Evolutionary conservation across 2,113 vertebrate species (phyloP).

Genomic region (Antigone vipio): DNA sequence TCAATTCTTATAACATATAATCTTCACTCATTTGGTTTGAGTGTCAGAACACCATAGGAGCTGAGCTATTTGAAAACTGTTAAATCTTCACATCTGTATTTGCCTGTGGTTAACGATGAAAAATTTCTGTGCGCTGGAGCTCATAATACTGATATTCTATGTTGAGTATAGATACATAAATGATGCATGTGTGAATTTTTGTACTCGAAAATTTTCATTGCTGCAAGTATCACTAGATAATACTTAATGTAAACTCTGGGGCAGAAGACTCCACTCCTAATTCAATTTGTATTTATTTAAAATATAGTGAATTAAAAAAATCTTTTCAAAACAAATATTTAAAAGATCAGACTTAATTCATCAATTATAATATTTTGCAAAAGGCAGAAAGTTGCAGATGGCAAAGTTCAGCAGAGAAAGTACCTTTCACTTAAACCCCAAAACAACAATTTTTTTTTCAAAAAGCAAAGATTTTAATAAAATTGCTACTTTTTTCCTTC

Average conservation of each 20-base stretch:
- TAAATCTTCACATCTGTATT: neutral
- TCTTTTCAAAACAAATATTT: neutral
- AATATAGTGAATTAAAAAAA: neutral
- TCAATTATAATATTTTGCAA: neutral
- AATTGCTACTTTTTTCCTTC: neutral
- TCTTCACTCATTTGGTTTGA: neutral
- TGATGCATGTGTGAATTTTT: neutral
- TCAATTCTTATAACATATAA: neutral
- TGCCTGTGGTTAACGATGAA: neutral
- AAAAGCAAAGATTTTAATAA: neutral
- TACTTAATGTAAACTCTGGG: neutral
- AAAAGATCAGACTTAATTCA: neutral
- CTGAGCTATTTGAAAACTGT: neutral
- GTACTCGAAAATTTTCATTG: neutral
- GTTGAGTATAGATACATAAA: neutral
- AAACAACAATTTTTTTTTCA: neutral
- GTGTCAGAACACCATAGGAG: neutral
- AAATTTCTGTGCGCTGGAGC: neutral
- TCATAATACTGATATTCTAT: neutral
- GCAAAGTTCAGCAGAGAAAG: neutral
- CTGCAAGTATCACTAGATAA: neutral
- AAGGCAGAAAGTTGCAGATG: neutral
- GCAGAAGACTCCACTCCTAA: accelerated
- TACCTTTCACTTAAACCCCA: neutral
- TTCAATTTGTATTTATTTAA: neutral